Conservation (phyloP, 2,113 vertebrate genomes). For the Phocoena phocoena region DNA sequence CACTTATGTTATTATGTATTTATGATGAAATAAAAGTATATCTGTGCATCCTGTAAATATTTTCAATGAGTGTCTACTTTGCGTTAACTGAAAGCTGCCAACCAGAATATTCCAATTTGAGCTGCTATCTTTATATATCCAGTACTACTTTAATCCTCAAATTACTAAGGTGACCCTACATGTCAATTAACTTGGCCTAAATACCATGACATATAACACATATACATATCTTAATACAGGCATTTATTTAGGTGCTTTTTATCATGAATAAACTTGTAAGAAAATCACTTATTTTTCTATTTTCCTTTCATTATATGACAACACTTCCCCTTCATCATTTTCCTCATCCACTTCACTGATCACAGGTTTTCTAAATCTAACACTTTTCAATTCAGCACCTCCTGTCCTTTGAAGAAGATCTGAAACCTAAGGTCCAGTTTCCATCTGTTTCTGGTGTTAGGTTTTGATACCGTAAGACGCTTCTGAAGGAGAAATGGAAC, state of each 20-base stretch:
- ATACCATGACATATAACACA: background rate
- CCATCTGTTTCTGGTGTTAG: conserved; percentile 51
- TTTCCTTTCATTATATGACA: background rate
- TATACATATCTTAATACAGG: background rate
- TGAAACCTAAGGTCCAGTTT: conserved; percentile 63
- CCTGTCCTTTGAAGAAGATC: conserved; percentile 59
- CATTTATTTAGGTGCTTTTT: background rate
- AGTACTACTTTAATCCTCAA: conserved; percentile 3
- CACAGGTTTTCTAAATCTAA: conserved; percentile 37
- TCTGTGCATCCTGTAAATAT: background rate
- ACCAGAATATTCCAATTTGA: background rate
- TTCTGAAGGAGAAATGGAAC: conserved; percentile 55
- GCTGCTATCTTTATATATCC: background rate
- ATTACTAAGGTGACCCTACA: background rate
- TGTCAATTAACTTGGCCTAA: background rate
- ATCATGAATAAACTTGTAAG: background rate
- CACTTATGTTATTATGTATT: background rate
- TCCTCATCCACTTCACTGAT: background rate
- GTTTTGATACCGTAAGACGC: conserved; percentile 42
- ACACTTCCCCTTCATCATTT: background rate
- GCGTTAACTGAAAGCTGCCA: background rate
- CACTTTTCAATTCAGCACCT: conserved; percentile 40
- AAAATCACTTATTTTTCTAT: background rate
- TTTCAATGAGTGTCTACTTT: background rate
- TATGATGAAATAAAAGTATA: background rate